Evolutionary conservation across 2,113 vertebrate species (phyloP), one percentile per base, ranked within the genome.

Genomic region (Asarcornis scutulata): DNA sequence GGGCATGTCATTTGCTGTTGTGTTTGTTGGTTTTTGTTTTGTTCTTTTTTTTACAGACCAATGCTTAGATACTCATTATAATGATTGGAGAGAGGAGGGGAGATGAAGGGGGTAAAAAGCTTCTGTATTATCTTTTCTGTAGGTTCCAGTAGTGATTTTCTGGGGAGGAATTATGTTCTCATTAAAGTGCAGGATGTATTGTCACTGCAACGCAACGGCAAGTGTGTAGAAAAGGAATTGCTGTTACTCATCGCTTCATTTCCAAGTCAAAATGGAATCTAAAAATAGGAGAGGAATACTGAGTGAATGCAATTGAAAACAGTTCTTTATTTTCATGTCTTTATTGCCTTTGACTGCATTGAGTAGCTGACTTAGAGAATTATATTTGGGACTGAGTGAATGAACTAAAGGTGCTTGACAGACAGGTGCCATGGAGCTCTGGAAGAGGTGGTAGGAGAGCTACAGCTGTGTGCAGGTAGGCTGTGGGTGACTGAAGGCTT

Each of bases 191-290:
- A 77, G 80, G 58, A 87, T 85, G 77, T 94, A 23, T 42, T 53
- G 21, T 73, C 76, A 9, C 85, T 92, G 66, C 67, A 92, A 55
- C 72, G 77, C 55, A 68, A 34, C 79, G 75, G 86, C 48, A 83
- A 23, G 60, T 91, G 69, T 92, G 77, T 95, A 68, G 75, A 96
- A 83, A 80, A 93, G 83, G 89, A 95, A 52, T 95, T 85, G 77
- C 52, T 87, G 67, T 93, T 95, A 90, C 52, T 91, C 75, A 76
- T 91, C 2, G 0, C 76, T 95, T 90, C 36, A 52, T 82, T 94
- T 95, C 71, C 71, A 88, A 92, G 83, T 73, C 80, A 77, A 79
- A 86, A 80, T 64, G 55, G 64, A 85, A 69, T 82, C 83, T 95
- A 88, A 97, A 92, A 94, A 81, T 83, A 88, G 34, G 23, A 83